Evolutionary conservation across 2,888 invertebrate species (phyloP).

Genomic region (Drosophila pseudotalamancana): DNA sequence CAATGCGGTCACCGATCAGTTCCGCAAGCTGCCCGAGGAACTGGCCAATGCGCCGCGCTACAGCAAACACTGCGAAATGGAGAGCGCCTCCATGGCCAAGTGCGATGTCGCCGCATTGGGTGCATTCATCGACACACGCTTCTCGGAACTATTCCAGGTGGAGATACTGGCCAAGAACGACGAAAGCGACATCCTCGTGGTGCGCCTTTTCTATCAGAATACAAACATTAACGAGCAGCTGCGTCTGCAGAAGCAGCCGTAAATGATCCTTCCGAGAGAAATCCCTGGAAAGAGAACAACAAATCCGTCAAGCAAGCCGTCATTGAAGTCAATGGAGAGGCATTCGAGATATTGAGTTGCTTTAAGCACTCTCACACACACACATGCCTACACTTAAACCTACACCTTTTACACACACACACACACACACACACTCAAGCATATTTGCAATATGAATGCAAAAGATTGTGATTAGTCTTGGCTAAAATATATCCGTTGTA

Average conservation of each 20-base stretch:
- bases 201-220: slow-evolving; percentile 81
- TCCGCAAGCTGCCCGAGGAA: slow-evolving; percentile 87
- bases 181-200: slow-evolving; percentile 58
- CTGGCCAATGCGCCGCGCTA: slow-evolving; percentile 86
- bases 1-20: slow-evolving; percentile 86
- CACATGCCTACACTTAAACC: slow-evolving; percentile 8
- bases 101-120: slow-evolving; percentile 87
- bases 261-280: neutral
- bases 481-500: slow-evolving; percentile 60
- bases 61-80: slow-evolving; percentile 87
- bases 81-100: slow-evolving; percentile 85
- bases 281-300: neutral
- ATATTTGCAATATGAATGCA: slow-evolving; percentile 54
- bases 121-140: slow-evolving; percentile 88
- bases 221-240: slow-evolving; percentile 79
- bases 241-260: slow-evolving; percentile 56
- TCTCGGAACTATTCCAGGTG: slow-evolving; percentile 84
- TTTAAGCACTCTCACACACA: slow-evolving; percentile 25
- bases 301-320: slow-evolving; percentile 29
- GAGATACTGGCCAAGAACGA: slow-evolving; percentile 76
- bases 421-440: slow-evolving; percentile 43
- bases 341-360: slow-evolving; percentile 27
- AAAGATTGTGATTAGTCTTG: slow-evolving; percentile 71
- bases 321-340: slow-evolving; percentile 28
- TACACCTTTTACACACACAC: slow-evolving; percentile 13